Evolutionary conservation across 2,797 vertebrate genomes (phyloP), one percentile per base, ranked within the genome.

Genomic region (Pogoniulus pusillus): DNA sequence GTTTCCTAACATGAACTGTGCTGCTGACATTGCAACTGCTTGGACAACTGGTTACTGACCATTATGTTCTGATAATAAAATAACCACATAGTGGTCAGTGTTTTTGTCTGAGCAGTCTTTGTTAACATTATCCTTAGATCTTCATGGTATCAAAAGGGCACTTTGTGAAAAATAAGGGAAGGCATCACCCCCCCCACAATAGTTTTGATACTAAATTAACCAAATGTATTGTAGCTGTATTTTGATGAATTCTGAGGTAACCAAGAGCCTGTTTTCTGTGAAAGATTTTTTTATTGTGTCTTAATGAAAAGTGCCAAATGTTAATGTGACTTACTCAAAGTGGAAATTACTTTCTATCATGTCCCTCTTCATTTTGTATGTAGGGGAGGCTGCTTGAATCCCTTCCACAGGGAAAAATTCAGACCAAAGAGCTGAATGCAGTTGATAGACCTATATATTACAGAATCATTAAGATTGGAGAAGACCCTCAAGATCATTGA

Each of bases 51-150:
- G 43, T 55, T 80, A 20, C 64, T 80, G 80, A 47, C 41, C 29
- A 26, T 57, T 57, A 32, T 16, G 19, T 53, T 76, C 24, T n/a
- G 30, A 57, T 70, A 66, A 70, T 70, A 19, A 87, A 84, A 65
- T 16, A 54, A 9, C n/a, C 14, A 10, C 1, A 5, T 30, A 71
- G 30, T 27, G 63, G 17, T 14, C 66, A 57, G 5, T 4, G 8
- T 9, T 71, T 62, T 85, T 53, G 75, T 37, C 53, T 63, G 37
- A 51, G 39, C 6, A 2, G 53, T 32, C 82, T 80, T 72, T 84
- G 87, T 86, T 94, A 74, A 82, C 80, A 74, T 60, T 54, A 30
- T 77, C 30, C 43, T 92, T 93, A 89, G 64, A 77, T 92, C 85
- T 94, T 76, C 92, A 85, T 81, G 63, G 66, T 53, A 90, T 83